These are phyloP conservation scores for Plagodis pulveraria DNA, from an alignment of 2,888 invertebrate species.

Conservation along the genomic window DNA sequence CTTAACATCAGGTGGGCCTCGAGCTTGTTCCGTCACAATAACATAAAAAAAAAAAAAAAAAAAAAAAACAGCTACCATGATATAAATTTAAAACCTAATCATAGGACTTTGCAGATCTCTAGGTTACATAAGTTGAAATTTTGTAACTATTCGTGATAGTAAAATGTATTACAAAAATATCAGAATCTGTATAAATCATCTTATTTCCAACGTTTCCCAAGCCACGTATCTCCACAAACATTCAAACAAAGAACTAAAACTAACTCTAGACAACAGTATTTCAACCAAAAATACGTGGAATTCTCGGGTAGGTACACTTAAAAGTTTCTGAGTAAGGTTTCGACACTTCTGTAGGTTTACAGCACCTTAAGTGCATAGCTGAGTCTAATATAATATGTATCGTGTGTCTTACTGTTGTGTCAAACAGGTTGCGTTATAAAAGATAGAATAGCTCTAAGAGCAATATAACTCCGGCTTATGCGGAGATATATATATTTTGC, in stretches of 20 bases:
- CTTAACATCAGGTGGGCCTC: no score
- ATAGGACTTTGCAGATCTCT: no score
- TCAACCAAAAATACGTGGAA: constrained; percentile 47
- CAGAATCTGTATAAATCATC: no score
- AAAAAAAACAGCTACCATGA: no score
- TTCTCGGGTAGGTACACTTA: constrained; percentile 55
- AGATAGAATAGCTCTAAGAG: no score
- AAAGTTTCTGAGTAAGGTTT: constrained; percentile 65
- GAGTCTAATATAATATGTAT: constrained; percentile 76
- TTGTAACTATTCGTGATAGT: no score
- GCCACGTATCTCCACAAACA: constrained; percentile 4
- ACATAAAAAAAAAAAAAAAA: no score
- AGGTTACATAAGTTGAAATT: neutral
- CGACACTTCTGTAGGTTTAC: constrained; percentile 50
- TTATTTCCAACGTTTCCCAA: neutral
- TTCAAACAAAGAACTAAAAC: constrained; percentile 17
- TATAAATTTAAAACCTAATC: no score
- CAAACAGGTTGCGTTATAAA: constrained; percentile 6
- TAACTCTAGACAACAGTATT: constrained; percentile 21
- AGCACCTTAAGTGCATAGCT: constrained; percentile 63
- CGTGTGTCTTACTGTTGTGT: constrained; percentile 53
- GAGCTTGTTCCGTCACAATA: no score
- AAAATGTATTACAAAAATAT: no score
- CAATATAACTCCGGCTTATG: no score
- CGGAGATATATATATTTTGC: no score